phyloP scores from a whole-genome alignment of 1,140 invertebrate species.

The Acyrthosiphon pisum region DNA sequence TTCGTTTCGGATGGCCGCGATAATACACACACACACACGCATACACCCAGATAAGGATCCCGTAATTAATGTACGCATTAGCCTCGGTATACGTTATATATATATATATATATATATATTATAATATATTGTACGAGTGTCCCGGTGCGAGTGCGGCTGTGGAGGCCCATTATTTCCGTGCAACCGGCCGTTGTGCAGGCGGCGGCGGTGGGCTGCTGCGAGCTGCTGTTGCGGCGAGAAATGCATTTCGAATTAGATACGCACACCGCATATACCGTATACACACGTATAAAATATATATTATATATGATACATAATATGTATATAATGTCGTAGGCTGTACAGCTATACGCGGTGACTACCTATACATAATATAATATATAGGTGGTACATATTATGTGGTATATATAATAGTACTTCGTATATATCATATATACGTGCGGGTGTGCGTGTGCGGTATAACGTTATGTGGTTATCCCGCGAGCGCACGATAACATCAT shows the following conservation, averaged over 20 bases:
- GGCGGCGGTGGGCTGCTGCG: no score
- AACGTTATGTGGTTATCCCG: not conserved
- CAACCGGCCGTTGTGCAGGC: not conserved
- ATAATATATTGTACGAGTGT: not conserved
- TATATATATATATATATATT: no score
- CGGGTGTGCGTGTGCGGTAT: not conserved
- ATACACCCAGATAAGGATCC: constrained; percentile 23
- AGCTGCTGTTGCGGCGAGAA: not conserved
- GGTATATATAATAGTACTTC: not conserved
- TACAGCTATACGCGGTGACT: not conserved
- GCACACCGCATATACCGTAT: not conserved
- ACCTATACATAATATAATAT: not conserved
- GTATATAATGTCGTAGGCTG: not conserved
- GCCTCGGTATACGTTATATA: not conserved
- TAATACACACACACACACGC: not conserved
- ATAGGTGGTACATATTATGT: no score
- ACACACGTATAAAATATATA: not conserved
- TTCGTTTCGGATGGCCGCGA: constrained; percentile 32
- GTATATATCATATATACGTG: no score
- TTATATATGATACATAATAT: not conserved
- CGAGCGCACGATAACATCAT: not conserved
- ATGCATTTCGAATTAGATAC: constrained; percentile 40
- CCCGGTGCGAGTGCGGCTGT: not conserved
- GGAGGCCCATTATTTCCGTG: constrained; percentile 31
- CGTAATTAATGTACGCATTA: constrained; percentile 48